phyloP scores from a whole-genome alignment of 2,113 vertebrate species.

The Cottus gobio region DNA sequence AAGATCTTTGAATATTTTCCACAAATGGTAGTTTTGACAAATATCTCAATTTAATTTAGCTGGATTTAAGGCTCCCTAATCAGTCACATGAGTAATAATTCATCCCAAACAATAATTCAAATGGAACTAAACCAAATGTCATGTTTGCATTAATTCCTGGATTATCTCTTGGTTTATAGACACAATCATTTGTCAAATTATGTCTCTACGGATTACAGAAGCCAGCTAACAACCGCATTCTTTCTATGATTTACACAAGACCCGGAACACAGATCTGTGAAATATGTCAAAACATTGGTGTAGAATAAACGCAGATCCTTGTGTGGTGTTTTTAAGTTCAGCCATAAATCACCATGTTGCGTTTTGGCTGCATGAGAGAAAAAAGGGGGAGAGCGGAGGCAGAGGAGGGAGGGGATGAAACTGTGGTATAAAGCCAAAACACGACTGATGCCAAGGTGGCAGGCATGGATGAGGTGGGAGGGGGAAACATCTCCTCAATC shows the following conservation, averaged over 20 bases:
- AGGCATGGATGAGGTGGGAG: conserved; percentile 36
- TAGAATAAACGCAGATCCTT: conserved; percentile 19
- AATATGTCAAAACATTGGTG: neutral
- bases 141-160: conserved; percentile 49
- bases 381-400: neutral
- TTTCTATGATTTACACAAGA: conserved; percentile 23
- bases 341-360: conserved; percentile 46
- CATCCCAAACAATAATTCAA: conserved; percentile 30
- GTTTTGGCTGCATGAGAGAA: conserved; percentile 18
- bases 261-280: neutral
- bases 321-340: conserved; percentile 41
- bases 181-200: conserved; percentile 50
- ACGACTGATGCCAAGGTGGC: conserved; percentile 60
- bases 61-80: neutral
- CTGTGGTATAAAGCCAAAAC: conserved; percentile 62
- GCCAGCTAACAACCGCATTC: neutral
- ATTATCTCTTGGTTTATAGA: conserved; percentile 39
- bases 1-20: neutral
- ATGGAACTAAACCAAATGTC: conserved; percentile 45
- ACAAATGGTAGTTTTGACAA: neutral
- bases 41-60: neutral
- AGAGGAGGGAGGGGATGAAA: conserved; percentile 19
- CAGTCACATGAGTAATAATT: conserved; percentile 6
- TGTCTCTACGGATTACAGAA: conserved; percentile 23
- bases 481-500: conserved; percentile 28